Evolutionary conservation across 2,888 invertebrate species (phyloP).

Genomic region (Imbricaverruca yamaguchii): DNA sequence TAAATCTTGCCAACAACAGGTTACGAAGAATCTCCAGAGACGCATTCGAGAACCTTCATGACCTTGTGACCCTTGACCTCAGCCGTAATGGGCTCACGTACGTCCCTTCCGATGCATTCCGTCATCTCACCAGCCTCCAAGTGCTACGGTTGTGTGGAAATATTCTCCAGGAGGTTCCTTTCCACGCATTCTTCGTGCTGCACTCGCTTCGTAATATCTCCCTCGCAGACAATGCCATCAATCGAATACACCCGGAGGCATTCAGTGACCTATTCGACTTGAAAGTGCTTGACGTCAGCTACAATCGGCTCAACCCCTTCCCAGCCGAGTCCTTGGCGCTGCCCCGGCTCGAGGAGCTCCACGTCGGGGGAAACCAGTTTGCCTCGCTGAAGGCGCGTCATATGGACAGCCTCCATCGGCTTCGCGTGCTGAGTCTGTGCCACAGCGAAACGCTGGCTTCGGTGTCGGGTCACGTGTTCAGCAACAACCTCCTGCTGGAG

Average conservation of each 20-base stretch:
- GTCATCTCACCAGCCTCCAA: background rate
- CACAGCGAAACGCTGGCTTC: background rate
- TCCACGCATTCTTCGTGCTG: background rate
- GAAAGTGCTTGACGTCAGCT: background rate
- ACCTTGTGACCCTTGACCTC: background rate
- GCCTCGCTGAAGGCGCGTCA: background rate
- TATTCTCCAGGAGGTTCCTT: background rate
- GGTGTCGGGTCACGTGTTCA: background rate
- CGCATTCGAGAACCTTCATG: background rate
- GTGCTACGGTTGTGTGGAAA: background rate
- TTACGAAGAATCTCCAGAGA: background rate
- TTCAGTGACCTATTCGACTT: background rate
- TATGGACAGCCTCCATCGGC: background rate
- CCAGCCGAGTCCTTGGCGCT: background rate
- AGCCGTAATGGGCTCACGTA: background rate
- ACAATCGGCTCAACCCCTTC: background rate
- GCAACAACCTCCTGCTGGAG: background rate
- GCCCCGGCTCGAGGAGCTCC: background rate
- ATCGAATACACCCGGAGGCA: slow-evolving; percentile 1
- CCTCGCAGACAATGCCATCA: background rate
- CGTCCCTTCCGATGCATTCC: background rate
- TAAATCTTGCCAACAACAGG: background rate
- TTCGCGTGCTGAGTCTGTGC: background rate
- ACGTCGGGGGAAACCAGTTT: background rate
- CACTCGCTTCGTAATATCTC: background rate